Evolutionary conservation across 2,888 invertebrate species (phyloP).

Genomic region (Spisula solida): DNA sequence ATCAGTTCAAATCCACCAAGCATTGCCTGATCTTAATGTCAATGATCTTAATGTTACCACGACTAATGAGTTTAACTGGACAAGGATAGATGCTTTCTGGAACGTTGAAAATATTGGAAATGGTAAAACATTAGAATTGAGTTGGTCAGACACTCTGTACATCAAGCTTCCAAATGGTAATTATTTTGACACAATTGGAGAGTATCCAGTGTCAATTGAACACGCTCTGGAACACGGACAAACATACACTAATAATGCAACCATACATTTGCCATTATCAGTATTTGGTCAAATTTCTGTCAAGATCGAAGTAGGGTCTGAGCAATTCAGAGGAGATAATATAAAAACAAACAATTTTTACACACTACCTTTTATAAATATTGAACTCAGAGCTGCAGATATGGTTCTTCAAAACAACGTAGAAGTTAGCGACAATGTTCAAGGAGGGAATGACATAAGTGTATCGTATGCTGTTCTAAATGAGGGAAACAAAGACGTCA

Average conservation of each 20-base stretch:
- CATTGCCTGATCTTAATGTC: constrained; percentile 21
- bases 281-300: constrained; percentile 35
- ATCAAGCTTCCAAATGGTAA: not conserved
- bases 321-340: constrained; percentile 10
- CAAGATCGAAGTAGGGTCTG: constrained; percentile 14
- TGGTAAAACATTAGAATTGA: not conserved
- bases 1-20: not conserved
- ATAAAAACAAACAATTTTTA: not conserved
- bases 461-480: constrained; percentile 22
- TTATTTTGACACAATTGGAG: not conserved
- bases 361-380: not conserved
- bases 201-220: not conserved
- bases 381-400: constrained; percentile 38
- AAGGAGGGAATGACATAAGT: not conserved
- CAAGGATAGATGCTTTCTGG: not conserved
- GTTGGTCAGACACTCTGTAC: not conserved
- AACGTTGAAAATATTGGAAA: constrained; percentile 18
- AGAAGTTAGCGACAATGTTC: not conserved
- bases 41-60: not conserved
- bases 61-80: not conserved
- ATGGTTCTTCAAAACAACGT: not conserved
- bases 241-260: not conserved
- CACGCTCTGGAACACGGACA: not conserved
- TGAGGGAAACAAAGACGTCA: constrained; percentile 16
- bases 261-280: constrained; percentile 22